Evolutionary conservation across 2,113 vertebrate species (phyloP), one percentile per base, ranked within the genome.

Genomic region (Centrocercus urophasianus): DNA sequence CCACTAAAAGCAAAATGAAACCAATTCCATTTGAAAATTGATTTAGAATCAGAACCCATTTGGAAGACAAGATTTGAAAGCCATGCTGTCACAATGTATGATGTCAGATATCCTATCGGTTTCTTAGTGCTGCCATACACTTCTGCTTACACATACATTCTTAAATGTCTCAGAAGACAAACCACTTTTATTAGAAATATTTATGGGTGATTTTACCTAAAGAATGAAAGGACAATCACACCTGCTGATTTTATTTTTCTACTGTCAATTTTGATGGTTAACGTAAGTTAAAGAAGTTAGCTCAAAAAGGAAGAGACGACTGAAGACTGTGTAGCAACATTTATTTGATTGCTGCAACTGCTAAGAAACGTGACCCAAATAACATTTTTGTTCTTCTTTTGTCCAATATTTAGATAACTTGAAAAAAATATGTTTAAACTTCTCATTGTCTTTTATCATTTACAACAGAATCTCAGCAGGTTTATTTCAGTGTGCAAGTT

Each of bases 91-190:
- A 25, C 15, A 5, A 6, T 2, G 34, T 10, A 10, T 40, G 47
- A 0, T 7, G 28, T 10, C 24, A 1, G 34, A 8, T 8, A 1
- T 38, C 43, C 24, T 7, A 4, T 48, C 38, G 13, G 5, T 3
- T 52, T 16, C 54, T 60, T 25, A 3, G 64, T 28, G 8, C 10
- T 43, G 57, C 48, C 13, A 11, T 3, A 0, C 2, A 1, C 34
- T 70, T 28, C 28, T 40, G 18, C 32, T 50, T 19, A 36, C 24
- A 13, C 6, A 16, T 0, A 3, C 0, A 0, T 34, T 56, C 63
- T 43, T 2, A 61, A 45, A 27, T 14, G 3, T 21, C 10, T 32
- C 21, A 52, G 76, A 38, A 4, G 11, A 6, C 43, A 30, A 10
- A 17, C 12, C 8, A 25, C 38, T 32, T n/a, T 34, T 25, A 18